Evolutionary conservation across 2,797 vertebrate genomes (phyloP).

Genomic region (Aplochiton taeniatus): DNA sequence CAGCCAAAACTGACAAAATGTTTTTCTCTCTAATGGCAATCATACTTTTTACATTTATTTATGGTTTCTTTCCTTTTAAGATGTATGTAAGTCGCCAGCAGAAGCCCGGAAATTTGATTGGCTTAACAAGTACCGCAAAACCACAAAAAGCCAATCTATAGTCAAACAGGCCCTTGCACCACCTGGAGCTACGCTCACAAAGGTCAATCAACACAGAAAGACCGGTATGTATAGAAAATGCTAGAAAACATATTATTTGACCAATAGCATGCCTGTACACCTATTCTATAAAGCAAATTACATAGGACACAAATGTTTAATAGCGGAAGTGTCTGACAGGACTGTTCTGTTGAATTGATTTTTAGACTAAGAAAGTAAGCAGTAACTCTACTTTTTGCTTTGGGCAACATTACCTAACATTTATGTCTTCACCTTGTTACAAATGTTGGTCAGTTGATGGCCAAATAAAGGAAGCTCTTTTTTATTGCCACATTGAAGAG

Average conservation of each 20-base stretch:
- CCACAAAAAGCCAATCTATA: slow-evolving; percentile 35
- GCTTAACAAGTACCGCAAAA: slow-evolving; percentile 74
- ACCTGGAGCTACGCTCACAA: slow-evolving; percentile 33
- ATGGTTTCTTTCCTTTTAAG: slow-evolving; percentile 45
- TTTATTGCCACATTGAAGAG: too few relatives aligned
- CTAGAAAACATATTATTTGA: neutral
- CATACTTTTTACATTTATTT: neutral
- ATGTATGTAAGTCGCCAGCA: slow-evolving; percentile 72
- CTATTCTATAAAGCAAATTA: too few relatives aligned
- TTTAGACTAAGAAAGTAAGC: too few relatives aligned
- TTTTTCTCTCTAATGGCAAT: neutral
- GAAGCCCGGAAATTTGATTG: slow-evolving; percentile 74
- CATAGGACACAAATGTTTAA: too few relatives aligned
- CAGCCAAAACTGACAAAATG: neutral
- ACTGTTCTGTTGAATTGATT: too few relatives aligned
- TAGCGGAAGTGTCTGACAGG: too few relatives aligned
- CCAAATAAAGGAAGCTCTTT: too few relatives aligned
- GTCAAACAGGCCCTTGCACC: slow-evolving; percentile 51
- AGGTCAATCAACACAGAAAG: slow-evolving; percentile 60
- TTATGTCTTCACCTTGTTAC: too few relatives aligned
- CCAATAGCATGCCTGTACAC: too few relatives aligned
- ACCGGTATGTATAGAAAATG: slow-evolving; percentile 58
- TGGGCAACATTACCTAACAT: too few relatives aligned
- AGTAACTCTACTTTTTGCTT: too few relatives aligned
- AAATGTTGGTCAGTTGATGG: too few relatives aligned